phyloP scores from a whole-genome alignment of 2,888 invertebrate species.

The Standfussiana lucernea region DNA sequence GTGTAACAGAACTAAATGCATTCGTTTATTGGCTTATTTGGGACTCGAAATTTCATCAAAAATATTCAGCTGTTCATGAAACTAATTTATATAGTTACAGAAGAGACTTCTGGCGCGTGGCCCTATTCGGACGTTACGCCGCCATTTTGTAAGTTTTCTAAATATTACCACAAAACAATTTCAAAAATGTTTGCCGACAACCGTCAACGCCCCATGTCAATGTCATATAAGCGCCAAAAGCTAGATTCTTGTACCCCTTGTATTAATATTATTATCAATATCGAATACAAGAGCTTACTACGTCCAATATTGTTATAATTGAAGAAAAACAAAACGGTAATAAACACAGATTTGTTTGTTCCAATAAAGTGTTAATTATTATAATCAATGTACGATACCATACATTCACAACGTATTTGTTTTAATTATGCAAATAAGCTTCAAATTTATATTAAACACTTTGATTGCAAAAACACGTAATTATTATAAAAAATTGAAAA shows the following conservation, averaged over 20 bases:
- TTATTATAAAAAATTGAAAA: not conserved
- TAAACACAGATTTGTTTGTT: slow-evolving; percentile 30
- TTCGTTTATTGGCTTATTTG: not conserved
- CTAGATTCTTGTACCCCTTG: not conserved
- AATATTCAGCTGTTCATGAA: not conserved
- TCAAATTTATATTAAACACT: not conserved
- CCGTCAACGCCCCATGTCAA: not conserved
- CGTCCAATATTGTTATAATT: slow-evolving; percentile 5
- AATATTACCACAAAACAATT: not conserved
- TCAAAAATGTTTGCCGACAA: not conserved
- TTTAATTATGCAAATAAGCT: slow-evolving; percentile 27
- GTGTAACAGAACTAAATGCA: not conserved
- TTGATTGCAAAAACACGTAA: slow-evolving; percentile 6
- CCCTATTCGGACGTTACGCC: too few relatives aligned
- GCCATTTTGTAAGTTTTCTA: too few relatives aligned
- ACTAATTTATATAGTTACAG: not conserved
- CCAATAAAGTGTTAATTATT: slow-evolving; percentile 30
- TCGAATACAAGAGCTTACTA: not conserved
- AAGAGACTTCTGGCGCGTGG: too few relatives aligned
- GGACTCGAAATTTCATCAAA: not conserved
- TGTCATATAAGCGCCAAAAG: not conserved
- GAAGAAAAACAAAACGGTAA: slow-evolving; percentile 20
- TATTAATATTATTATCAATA: not conserved
- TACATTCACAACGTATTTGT: slow-evolving; percentile 11
- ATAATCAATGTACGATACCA: slow-evolving; percentile 6